Evolutionary conservation across 2,797 vertebrate genomes (phyloP), one percentile per base, ranked within the genome.

Genomic region (Todus mexicanus): DNA sequence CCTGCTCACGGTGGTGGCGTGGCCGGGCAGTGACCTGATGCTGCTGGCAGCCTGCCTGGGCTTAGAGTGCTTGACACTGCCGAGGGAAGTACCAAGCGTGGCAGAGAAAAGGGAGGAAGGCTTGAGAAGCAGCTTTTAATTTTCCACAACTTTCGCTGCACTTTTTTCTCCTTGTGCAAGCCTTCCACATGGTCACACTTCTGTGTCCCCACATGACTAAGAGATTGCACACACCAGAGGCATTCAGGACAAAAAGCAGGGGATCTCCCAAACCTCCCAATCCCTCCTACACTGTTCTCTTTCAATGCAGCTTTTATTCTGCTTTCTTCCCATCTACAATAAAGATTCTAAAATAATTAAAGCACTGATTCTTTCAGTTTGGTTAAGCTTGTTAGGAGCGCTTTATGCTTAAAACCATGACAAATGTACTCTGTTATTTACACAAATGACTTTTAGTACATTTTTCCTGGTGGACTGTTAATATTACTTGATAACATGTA

Each of bases 1-100:
- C 20, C 19, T 48, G 33, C 37, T 20, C 0, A 0, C 0, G 0
- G 26, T 1, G 0, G 72, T 1, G 0, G 75, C 1, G 0, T 11
- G 47, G 29, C 68, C 4, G 0, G 25, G 40, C 63, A 84, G 53
- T 22, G 88, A 84, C 68, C 72, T 18, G 77, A 21, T 21, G 45
- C 13, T 5, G 1, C 57, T 21, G 65, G 75, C 57, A 50, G 72
- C 48, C 57, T 8, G 57, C 78, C 56, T 5, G 0, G 26, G 47
- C 50, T 57, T 6, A 23, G 3, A 1, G 23, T 42, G 47, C 64
- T 19, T 31, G 63, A 37, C 68, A 3, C 26, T 23, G 43, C 63
- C 0, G 0, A 60, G 60, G 54, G 43, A 90, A 37, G 19, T 17
- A 31, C 29, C 26, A 37, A 31, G 26, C 2, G 2, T 4, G 25